Evolutionary conservation across 1,140 invertebrate genomes (phyloP).

Genomic region (Matsumurasca onukii): DNA sequence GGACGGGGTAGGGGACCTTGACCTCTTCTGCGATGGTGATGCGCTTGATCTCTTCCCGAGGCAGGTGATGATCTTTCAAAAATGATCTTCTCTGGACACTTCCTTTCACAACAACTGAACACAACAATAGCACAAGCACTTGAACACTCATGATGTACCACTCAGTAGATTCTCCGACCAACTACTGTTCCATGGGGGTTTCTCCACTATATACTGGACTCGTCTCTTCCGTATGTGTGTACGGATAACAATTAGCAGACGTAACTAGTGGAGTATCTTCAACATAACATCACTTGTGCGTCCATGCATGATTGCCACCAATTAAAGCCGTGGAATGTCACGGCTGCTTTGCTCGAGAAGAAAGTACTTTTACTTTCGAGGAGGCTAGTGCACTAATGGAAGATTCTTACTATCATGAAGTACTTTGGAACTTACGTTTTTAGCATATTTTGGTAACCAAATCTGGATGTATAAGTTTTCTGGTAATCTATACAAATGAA

Average conservation of each 20-base stretch:
- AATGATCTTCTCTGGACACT: not conserved
- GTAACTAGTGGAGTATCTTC: not conserved
- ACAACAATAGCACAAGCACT: not conserved
- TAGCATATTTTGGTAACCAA: no score
- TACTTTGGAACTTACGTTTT: no score
- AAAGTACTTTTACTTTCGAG: no score
- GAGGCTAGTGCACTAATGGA: no score
- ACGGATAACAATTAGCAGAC: not conserved
- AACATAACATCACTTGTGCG: not conserved
- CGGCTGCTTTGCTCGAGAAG: no score
- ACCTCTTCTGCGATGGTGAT: constrained; percentile 32
- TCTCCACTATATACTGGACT: not conserved
- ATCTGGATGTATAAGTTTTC: no score
- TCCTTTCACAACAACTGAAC: not conserved
- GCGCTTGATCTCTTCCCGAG: constrained; percentile 3
- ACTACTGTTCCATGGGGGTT: not conserved
- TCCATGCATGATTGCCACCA: no score
- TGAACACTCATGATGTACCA: not conserved
- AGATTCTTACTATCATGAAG: no score
- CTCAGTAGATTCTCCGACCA: not conserved
- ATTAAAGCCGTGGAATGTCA: no score
- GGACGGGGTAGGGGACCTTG: constrained; percentile 45
- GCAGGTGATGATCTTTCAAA: no score
- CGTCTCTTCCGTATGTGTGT: not conserved
- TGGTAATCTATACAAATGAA: no score